phyloP scores from a whole-genome alignment of 92 coral and sea anemone genomes.

The Heliopora coerulea region DNA sequence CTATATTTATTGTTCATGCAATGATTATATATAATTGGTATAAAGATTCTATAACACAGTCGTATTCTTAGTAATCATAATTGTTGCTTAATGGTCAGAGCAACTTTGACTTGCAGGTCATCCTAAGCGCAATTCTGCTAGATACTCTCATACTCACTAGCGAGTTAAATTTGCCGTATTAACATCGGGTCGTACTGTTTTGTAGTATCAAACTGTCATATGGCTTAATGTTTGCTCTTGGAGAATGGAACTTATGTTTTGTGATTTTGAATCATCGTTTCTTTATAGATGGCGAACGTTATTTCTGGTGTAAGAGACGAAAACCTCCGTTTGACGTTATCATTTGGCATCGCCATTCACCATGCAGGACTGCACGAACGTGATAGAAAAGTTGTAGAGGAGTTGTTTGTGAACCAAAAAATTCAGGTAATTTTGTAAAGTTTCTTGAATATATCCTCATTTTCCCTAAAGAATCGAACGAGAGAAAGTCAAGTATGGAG shows the following conservation, averaged over 20 bases:
- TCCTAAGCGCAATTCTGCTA: too few species aligned
- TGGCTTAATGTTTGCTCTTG: too few species aligned
- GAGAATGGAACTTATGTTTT: too few species aligned
- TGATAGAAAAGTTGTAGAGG: slow-evolving; percentile 87
- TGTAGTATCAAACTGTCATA: too few species aligned
- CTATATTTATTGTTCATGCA: too few species aligned
- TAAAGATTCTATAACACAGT: too few species aligned
- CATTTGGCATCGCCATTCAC: slow-evolving; percentile 95
- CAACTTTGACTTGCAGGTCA: too few species aligned
- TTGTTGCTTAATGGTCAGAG: neutral
- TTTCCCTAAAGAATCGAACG: neutral
- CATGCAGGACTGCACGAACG: slow-evolving; percentile 99
- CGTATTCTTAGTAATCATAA: neutral
- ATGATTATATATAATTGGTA: too few species aligned
- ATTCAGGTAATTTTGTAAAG: slow-evolving; percentile 65
- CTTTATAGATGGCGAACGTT: slow-evolving; percentile 71
- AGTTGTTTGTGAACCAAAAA: slow-evolving; percentile 94
- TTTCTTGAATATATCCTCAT: neutral
- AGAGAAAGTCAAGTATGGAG: neutral
- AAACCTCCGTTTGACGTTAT: slow-evolving; percentile 79
- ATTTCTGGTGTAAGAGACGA: slow-evolving; percentile 70
- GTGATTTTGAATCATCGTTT: too few species aligned
- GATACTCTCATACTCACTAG: too few species aligned
- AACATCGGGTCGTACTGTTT: too few species aligned
- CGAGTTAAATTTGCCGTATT: too few species aligned